Conservation (phyloP, 1,140 invertebrate species). For the Spodoptera litura region DNA sequence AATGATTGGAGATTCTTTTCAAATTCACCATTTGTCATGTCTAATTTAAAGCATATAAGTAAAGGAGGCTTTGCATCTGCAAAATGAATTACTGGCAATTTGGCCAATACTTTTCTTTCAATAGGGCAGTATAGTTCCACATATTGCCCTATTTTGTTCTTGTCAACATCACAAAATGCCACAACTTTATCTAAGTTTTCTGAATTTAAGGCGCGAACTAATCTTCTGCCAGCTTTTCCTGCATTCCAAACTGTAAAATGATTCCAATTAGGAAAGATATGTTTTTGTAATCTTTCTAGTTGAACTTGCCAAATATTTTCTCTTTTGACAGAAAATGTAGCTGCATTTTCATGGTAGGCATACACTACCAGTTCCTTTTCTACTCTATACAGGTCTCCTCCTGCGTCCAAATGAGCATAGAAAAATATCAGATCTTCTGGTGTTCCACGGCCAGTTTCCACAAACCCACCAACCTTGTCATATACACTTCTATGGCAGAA, state of each 20-base stretch:
- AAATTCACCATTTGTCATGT: slow-evolving; percentile 86
- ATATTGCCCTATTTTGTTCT: slow-evolving; percentile 89
- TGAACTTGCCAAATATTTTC: slow-evolving; percentile 90
- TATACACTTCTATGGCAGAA: slow-evolving; percentile 90
- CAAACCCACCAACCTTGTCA: slow-evolving; percentile 88
- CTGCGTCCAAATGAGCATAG: slow-evolving; percentile 88
- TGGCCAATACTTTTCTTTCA: slow-evolving; percentile 80
- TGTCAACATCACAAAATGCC: slow-evolving; percentile 92
- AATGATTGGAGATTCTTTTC: slow-evolving; percentile 86
- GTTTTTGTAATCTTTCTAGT: slow-evolving; percentile 86
- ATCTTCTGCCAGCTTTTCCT: slow-evolving; percentile 91
- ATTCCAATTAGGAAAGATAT: slow-evolving; percentile 87
- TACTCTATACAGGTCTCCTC: slow-evolving; percentile 87
- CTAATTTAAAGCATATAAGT: slow-evolving; percentile 92
- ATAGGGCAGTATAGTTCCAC: slow-evolving; percentile 88
- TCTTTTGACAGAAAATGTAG: slow-evolving; percentile 89
- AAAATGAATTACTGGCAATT: slow-evolving; percentile 90
- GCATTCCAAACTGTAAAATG: slow-evolving; percentile 93
- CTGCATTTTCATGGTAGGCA: slow-evolving; percentile 89
- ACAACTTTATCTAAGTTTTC: slow-evolving; percentile 87
- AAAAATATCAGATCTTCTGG: slow-evolving; percentile 94
- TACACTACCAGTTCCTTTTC: slow-evolving; percentile 89
- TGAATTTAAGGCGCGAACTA: slow-evolving; percentile 88
- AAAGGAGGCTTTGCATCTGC: slow-evolving; percentile 88
- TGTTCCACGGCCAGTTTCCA: slow-evolving; percentile 87